phyloP scores from a whole-genome alignment of 1,140 invertebrate species.

The Lasaia peninsularis region DNA sequence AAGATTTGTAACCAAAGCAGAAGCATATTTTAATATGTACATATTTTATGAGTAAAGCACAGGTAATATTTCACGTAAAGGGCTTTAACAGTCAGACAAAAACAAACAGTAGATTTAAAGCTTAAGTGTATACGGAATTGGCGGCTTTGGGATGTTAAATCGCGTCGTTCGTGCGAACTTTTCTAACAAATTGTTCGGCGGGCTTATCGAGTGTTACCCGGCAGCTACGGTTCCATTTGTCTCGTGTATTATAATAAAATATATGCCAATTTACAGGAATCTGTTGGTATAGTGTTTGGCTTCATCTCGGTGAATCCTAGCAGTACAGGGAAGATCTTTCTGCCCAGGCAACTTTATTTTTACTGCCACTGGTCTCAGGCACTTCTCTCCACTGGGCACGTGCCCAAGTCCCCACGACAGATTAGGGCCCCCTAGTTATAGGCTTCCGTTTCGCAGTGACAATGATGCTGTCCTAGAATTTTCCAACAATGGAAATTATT shows the following conservation, averaged over 20 bases:
- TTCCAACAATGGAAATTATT: no score
- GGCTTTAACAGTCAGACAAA: slow-evolving; percentile 17
- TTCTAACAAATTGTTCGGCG: slow-evolving; percentile 25
- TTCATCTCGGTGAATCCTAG: not conserved
- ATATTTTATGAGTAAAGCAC: slow-evolving; percentile 12
- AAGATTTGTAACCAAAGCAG: not conserved
- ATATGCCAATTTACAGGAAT: not conserved
- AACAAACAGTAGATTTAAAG: slow-evolving; percentile 17
- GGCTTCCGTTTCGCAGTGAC: no score
- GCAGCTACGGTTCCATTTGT: slow-evolving; percentile 14
- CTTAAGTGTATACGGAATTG: slow-evolving; percentile 19
- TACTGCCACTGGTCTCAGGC: no score
- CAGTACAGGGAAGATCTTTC: no score
- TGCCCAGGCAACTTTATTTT: no score
- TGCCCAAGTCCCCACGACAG: no score
- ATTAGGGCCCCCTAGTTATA: no score
- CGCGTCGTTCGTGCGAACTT: slow-evolving; percentile 20
- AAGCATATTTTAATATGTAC: slow-evolving; percentile 10
- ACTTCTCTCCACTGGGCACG: no score
- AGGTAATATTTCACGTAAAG: slow-evolving; percentile 8
- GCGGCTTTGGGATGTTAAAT: slow-evolving; percentile 16
- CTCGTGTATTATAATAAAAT: slow-evolving; percentile 6
- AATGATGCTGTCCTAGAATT: no score
- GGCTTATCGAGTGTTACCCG: slow-evolving; percentile 21
- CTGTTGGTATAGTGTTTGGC: not conserved